Base-by-base conservation (phyloP, 2,113 vertebrate species). In the Climacteris rufus region DNA sequence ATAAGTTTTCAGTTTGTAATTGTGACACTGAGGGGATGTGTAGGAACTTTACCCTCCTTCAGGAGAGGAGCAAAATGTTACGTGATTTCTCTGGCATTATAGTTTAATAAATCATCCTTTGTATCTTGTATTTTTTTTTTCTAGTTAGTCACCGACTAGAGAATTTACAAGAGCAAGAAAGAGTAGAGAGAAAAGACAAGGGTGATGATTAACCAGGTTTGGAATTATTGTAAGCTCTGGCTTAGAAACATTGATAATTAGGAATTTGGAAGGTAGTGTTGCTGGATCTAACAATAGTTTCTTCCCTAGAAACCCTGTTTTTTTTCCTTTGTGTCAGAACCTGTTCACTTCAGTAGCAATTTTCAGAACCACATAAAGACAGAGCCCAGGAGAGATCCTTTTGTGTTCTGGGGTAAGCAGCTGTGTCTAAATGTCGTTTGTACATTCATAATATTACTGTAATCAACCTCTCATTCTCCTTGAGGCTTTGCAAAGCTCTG, bases 91-190 rank as follows among this genome's bases (percentile, higher is more conserved):
- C 39, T 81, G 83, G 68, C 28, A 45, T 83, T 92, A 86, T 56
- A 87, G 71, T 87, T 96, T 96, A 93, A 94, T 94, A 96, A 83
- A 94, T 96, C 56, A 96, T 88, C 96, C 94, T 96, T 96, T 92
- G 94, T 90, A 72, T 90, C 91, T 89, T 95, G 75, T 87, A 42
- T 20, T 13, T 68, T 81, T 84, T 90, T 89, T 94, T 83, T n/a
- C 74, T 85, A 87, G 70, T 94, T 95, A 90, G 91, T 83, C 75
- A 83, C 90, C 84, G 83, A 30, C 40, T 68, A 53, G 72, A 81
- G 68, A 89, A 78, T 89, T 92, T 87, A 92, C 56, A 94, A 89
- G 44, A 92, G 52, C 57, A 78, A 93, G 71, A 82, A 90, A 63
- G 76, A 93, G 47, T 78, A 77, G 74, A 78, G 85, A 95, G 57